Evolutionary conservation across 2,797 vertebrate species (phyloP), one percentile per base, ranked within the genome.

Genomic region (Petrocephalus sullivani): DNA sequence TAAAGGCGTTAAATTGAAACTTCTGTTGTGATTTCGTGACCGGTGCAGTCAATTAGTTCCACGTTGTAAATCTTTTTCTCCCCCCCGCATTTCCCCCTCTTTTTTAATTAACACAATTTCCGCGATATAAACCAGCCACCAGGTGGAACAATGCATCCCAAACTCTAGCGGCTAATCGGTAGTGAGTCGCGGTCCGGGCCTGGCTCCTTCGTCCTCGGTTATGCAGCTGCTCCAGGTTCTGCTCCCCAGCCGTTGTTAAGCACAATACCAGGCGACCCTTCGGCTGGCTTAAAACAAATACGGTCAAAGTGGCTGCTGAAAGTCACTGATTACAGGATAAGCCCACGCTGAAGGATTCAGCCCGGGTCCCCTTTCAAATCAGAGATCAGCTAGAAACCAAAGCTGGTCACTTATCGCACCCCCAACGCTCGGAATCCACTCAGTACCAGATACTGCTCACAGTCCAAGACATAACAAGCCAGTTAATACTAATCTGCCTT

Each of bases 241-340:
- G 51, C 28, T 56, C 16, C 28, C 54, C 19, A 4, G 1, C 28
- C 54, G 16, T 85, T 37, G 51, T 53, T 84, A 14, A 23, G 51
- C 23, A 33, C 51, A 8, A 33, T 33, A 14, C 54, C 23, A 57
- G 21, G 83, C 53, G 28, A 33, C 56, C 54, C 83, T 4, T 57
- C 51, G 37, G 51, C 21, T 91, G 85, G 91, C 91, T 90, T 91
- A 87, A 93, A 93, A 93, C 87, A 91, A 93, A 93, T 91, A 84
- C 90, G 90, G 94, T 94, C 94, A 96, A 96, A 93, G 93, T 94
- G 95, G 94, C 94, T 91, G 94, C 94, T 96, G 95, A 95, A 94
- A 95, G 94, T 94, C 95, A 93, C 92, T 93, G 94, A 95, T 96
- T 95, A 95, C 93, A 91, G 96, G 95, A 96, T 96, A 96, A 96